Conservation (phyloP, 2,888 invertebrate genomes). For the Odontomyia ornata region DNA sequence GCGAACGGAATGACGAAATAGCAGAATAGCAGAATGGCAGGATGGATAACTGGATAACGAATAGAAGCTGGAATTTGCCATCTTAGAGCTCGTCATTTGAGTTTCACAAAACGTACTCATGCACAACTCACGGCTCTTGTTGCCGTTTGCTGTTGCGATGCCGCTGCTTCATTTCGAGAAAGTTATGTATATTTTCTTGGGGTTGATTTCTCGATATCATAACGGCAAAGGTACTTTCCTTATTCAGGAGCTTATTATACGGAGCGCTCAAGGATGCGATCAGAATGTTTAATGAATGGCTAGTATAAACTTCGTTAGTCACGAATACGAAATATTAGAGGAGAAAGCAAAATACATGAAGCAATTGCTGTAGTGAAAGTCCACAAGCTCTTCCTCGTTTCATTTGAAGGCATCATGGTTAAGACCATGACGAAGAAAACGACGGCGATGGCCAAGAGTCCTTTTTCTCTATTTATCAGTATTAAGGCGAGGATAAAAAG, state of each 20-base stretch:
- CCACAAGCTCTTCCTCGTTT: conserved; percentile 1
- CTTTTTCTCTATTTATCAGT: neutral
- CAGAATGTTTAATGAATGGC: conserved; percentile 46
- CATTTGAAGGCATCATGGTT: no score
- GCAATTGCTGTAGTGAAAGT: conserved; percentile 22
- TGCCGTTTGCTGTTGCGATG: neutral
- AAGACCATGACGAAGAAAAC: no score
- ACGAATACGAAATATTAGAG: conserved; percentile 33
- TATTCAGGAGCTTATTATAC: conserved; percentile 35
- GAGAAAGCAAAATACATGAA: conserved; percentile 42
- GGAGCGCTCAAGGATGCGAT: conserved; percentile 42
- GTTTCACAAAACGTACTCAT: conserved; percentile 18
- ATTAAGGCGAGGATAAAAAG: conserved; percentile 30
- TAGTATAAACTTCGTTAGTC: conserved; percentile 46
- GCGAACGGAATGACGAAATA: conserved; percentile 32
- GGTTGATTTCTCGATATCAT: conserved; percentile 41
- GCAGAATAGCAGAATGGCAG: neutral
- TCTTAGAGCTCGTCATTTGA: conserved; percentile 32
- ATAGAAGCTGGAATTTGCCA: conserved; percentile 34
- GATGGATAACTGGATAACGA: conserved; percentile 30
- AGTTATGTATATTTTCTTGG: conserved; percentile 41
- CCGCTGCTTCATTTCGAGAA: conserved; percentile 2
- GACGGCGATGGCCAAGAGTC: neutral
- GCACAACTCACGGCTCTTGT: no score
- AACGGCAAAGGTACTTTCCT: conserved; percentile 35